A percentile compares a stretch with the other conserved stretches of the same genome.
Conservation (phyloP, 2,888 invertebrate species). For the Aricia artaxerxes region DNA sequence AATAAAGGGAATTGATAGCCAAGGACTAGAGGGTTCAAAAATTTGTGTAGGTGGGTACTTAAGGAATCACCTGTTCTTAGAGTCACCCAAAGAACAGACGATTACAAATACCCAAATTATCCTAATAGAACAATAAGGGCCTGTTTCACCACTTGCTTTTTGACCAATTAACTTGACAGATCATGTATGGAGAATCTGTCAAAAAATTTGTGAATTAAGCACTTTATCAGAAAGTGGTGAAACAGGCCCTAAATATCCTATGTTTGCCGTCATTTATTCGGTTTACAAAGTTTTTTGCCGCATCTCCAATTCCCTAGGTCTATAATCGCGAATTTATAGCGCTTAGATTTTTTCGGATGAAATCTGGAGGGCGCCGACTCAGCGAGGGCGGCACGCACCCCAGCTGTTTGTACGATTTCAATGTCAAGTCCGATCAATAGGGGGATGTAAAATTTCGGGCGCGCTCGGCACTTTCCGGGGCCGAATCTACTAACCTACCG, state of each 20-base stretch:
- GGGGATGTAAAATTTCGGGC: conserved; percentile 77
- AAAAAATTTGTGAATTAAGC: too few species aligned
- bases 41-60: too few species aligned
- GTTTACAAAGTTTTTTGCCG: conserved; percentile 6
- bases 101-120: too few species aligned
- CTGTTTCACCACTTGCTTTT: too few species aligned
- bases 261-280: too few species aligned
- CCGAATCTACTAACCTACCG: conserved; percentile 78
- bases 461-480: conserved; percentile 73
- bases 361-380: conserved; percentile 41
- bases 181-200: too few species aligned
- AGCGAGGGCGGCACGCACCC: conserved; percentile 65
- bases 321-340: conserved; percentile 24
- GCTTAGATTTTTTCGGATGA: conserved; percentile 41
- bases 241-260: too few species aligned
- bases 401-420: conserved; percentile 79
- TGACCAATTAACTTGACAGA: too few species aligned
- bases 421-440: conserved; percentile 81
- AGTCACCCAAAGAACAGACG: too few species aligned
- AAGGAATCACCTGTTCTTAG: too few species aligned
- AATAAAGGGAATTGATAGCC: background rate
- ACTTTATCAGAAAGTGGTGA: too few species aligned
- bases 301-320: background rate
- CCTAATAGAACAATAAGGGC: too few species aligned
- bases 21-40: background rate